A percentile compares a stretch with the other conserved stretches of the same genome.
phyloP scores from a whole-genome alignment of 2,113 vertebrate genomes.

The Centropus bengalensis region DNA sequence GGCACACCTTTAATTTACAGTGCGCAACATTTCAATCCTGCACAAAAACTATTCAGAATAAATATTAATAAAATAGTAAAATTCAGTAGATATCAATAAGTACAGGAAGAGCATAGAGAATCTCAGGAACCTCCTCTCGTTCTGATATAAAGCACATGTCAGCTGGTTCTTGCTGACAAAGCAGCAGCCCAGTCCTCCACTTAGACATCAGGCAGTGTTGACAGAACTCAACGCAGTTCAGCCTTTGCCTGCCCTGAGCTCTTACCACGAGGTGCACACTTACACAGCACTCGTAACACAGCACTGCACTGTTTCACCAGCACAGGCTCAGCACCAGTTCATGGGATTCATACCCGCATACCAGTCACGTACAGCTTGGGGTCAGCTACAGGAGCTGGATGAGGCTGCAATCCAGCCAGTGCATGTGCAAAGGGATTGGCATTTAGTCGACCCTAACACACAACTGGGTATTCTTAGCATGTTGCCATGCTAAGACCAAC shows the following conservation, averaged over 20 bases:
- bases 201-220: neutral
- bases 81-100: neutral
- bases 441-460: neutral
- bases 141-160: neutral
- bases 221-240: neutral
- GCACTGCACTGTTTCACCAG: neutral
- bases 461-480: neutral
- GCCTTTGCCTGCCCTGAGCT: neutral
- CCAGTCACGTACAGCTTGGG: neutral
- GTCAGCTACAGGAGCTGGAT: neutral
- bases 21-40: neutral
- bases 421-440: neutral
- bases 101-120: neutral
- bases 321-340: accelerated
- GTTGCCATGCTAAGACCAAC: neutral
- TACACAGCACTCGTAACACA: neutral
- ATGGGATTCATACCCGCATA: neutral
- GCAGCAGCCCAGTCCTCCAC: neutral
- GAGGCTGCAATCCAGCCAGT: neutral
- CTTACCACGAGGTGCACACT: neutral
- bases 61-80: no score
- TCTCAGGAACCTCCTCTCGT: neutral
- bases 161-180: neutral
- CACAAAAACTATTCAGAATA: neutral
- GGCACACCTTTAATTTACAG: neutral